A percentile compares a stretch with the other conserved stretches of the same genome.
phyloP scores from a whole-genome alignment of 2,113 vertebrate genomes.

The Paradoxurus hermaphroditus region DNA sequence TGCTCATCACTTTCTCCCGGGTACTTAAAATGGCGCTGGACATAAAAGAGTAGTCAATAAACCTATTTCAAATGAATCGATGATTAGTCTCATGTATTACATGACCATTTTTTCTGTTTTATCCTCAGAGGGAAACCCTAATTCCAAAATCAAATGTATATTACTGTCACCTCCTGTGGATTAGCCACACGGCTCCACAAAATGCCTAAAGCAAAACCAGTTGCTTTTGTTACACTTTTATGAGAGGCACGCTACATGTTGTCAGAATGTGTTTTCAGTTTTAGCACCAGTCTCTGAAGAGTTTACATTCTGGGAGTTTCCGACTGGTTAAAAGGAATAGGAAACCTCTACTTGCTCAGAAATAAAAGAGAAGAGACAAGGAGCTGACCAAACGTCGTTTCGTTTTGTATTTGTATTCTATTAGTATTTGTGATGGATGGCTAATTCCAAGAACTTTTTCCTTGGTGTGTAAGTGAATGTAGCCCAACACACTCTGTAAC shows the following conservation, averaged over 20 bases:
- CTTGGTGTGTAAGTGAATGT: not conserved
- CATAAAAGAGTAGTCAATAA: not conserved
- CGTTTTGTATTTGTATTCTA: not conserved
- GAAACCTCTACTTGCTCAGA: not conserved
- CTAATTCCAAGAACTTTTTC: not conserved
- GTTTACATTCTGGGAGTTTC: slow-evolving; percentile 26
- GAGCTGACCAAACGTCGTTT: not conserved
- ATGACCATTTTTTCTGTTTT: not conserved
- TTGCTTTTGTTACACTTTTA: not conserved
- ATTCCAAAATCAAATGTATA: not conserved
- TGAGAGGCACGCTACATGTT: not conserved
- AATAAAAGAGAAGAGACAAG: not conserved
- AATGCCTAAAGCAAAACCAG: not conserved
- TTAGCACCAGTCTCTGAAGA: not conserved
- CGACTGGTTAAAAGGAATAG: not conserved
- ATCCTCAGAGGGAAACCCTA: slow-evolving; percentile 8
- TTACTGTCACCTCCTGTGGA: no score
- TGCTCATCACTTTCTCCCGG: not conserved
- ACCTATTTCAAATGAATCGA: not conserved
- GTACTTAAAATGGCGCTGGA: not conserved
- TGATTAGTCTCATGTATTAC: not conserved
- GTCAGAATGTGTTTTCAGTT: slow-evolving; percentile 6
- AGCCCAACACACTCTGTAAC: not conserved
- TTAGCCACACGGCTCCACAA: not conserved
- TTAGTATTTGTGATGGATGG: not conserved